These are phyloP conservation scores for Coilia nasus DNA, from an alignment of 2,797 vertebrate genomes.

Conservation along the genomic window DNA sequence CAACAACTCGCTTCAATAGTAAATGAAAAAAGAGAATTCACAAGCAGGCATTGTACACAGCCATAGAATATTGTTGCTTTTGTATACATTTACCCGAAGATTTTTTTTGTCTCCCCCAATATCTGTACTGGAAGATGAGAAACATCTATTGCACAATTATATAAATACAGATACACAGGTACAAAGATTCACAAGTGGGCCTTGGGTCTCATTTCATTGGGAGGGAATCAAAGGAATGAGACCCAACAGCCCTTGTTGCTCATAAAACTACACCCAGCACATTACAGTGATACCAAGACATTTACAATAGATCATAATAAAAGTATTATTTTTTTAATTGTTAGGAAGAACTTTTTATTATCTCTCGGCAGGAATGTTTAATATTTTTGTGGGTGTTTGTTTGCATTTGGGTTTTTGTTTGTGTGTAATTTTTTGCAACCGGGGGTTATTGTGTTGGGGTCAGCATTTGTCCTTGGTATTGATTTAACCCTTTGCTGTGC, in stretches of 20 bases:
- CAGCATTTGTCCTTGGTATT: conserved; percentile 81
- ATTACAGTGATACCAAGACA: conserved; percentile 86
- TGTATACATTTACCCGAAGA: conserved; percentile 74
- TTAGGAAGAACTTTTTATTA: conserved; percentile 80
- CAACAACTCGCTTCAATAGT: conserved; percentile 65
- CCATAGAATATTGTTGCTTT: conserved; percentile 79
- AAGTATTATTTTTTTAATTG: conserved; percentile 73
- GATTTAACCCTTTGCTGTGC: conserved; percentile 86
- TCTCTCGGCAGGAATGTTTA: conserved; percentile 74
- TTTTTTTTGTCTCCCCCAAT: conserved; percentile 72
- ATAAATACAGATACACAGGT: conserved; percentile 79
- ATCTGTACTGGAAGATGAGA: conserved; percentile 75
- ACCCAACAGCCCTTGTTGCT: conserved; percentile 69
- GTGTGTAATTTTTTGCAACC: conserved; percentile 71
- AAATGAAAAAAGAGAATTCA: conserved; percentile 71
- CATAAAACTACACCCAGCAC: conserved; percentile 83
- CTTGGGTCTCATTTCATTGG: conserved; percentile 80
- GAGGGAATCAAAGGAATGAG: conserved; percentile 84
- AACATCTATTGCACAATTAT: conserved; percentile 81
- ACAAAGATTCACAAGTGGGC: conserved; percentile 73
- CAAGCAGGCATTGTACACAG: conserved; percentile 82
- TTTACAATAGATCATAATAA: conserved; percentile 84
- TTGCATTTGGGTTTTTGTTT: conserved; percentile 48
- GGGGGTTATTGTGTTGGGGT: conserved; percentile 72
- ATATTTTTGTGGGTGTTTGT: conserved; percentile 15